A percentile compares a stretch with the other conserved stretches of the same genome.
phyloP scores from a whole-genome alignment of 2,888 invertebrate species.

The Sphaerophoria rueppellii region DNA sequence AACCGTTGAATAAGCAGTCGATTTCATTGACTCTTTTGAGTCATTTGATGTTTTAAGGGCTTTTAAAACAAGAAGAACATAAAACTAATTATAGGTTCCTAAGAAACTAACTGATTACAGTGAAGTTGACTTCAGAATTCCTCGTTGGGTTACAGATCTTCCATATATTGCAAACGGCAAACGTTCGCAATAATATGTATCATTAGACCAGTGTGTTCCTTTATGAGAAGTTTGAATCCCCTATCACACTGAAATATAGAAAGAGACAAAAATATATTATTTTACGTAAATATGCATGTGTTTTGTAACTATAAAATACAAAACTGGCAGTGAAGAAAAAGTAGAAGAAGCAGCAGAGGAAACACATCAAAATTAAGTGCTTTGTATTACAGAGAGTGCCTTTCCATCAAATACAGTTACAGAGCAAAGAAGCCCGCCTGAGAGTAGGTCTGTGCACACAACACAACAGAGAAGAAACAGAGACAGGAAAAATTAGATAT shows the following conservation, averaged over 20 bases:
- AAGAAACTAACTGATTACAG: constrained; percentile 91
- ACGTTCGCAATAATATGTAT: constrained; percentile 86
- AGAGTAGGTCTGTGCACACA: too few relatives aligned
- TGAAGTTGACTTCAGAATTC: constrained; percentile 93
- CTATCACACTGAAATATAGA: constrained; percentile 82
- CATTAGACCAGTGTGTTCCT: constrained; percentile 85
- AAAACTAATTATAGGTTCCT: constrained; percentile 6
- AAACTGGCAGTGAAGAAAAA: constrained; percentile 4
- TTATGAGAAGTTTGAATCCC: constrained; percentile 83
- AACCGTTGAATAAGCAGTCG: too few relatives aligned
- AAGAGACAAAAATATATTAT: constrained; percentile 15
- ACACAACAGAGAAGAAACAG: background rate
- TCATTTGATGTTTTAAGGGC: too few relatives aligned
- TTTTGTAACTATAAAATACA: background rate
- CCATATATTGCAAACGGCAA: constrained; percentile 90
- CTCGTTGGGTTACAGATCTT: constrained; percentile 92
- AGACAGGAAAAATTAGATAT: constrained; percentile 44
- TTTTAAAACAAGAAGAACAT: constrained; percentile 3
- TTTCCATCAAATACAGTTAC: constrained; percentile 51
- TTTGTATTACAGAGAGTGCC: constrained; percentile 38
- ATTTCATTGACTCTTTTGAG: too few relatives aligned
- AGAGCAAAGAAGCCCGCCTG: constrained; percentile 11
- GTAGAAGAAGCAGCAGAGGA: too few relatives aligned
- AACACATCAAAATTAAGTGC: constrained; percentile 43
- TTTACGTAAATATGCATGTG: too few relatives aligned